Conservation (phyloP, 2,888 invertebrate genomes). For the Xestia sexstrigata region DNA sequence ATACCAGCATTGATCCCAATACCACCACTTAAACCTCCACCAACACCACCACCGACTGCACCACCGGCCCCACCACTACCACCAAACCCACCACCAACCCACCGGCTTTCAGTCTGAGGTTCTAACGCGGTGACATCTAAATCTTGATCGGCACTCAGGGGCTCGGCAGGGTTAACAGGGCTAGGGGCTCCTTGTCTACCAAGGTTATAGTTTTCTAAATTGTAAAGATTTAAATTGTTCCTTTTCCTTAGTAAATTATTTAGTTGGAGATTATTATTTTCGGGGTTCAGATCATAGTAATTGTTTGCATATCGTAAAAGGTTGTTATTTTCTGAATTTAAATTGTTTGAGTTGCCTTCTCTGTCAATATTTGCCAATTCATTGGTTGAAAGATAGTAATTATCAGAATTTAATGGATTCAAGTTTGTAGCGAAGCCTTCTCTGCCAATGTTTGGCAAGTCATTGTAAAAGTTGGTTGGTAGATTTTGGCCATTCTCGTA, state of each 20-base stretch:
- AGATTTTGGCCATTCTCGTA: not conserved
- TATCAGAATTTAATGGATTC: not conserved
- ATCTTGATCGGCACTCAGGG: not conserved
- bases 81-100: not conserved
- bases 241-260: constrained; percentile 13
- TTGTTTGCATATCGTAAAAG: not conserved
- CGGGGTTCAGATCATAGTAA: no score
- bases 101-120: constrained; percentile 6
- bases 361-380: no score
- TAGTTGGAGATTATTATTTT: not conserved
- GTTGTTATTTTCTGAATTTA: not conserved
- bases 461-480: not conserved
- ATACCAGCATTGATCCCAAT: no score
- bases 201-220: not conserved
- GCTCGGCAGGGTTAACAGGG: not conserved
- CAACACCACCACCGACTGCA: not conserved
- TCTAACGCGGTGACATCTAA: not conserved
- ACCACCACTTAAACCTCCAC: not conserved
- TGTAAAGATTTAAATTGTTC: not conserved
- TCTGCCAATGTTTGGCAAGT: not conserved
- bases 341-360: not conserved
- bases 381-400: not conserved
- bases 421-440: no score
- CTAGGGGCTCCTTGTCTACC: not conserved
- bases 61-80: not conserved